These are phyloP conservation scores for Zeuzera pyrina DNA, from an alignment of 2,888 invertebrate species.

Conservation along the genomic window DNA sequence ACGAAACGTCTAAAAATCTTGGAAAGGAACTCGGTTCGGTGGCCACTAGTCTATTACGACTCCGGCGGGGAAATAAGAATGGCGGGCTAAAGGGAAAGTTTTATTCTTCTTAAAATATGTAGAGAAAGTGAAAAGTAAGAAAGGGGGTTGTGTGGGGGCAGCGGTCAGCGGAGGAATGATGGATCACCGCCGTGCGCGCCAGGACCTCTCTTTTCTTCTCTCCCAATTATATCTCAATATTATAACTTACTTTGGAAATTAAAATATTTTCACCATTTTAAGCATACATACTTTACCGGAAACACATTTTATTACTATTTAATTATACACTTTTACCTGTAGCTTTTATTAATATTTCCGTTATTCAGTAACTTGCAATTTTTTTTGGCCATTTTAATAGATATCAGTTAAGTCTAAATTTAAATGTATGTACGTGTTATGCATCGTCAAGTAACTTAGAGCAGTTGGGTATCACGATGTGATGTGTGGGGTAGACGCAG, in stretches of 20 bases:
- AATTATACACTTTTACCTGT: too few species aligned
- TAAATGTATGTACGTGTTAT: too few species aligned
- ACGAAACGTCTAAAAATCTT: slow-evolving; percentile 30
- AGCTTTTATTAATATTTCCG: too few species aligned
- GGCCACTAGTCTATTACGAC: slow-evolving; percentile 46
- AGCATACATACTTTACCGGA: too few species aligned
- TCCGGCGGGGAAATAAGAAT: slow-evolving; percentile 49
- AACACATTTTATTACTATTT: too few species aligned
- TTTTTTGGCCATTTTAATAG: too few species aligned
- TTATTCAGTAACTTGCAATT: too few species aligned
- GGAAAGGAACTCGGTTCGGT: slow-evolving; percentile 25
- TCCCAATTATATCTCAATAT: slow-evolving; percentile 59
- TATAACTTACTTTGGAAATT: slow-evolving; percentile 38
- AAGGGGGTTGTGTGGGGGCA: slow-evolving; percentile 45
- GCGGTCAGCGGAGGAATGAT: slow-evolving; percentile 69
- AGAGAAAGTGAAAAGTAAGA: slow-evolving; percentile 73
- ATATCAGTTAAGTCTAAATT: too few species aligned
- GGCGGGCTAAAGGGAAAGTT: slow-evolving; percentile 60
- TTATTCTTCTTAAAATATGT: slow-evolving; percentile 73
- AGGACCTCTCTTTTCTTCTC: slow-evolving; percentile 50
- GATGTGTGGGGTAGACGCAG: slow-evolving; percentile 54
- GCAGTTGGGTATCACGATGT: slow-evolving; percentile 50
- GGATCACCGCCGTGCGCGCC: slow-evolving; percentile 60
- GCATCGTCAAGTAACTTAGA: too few species aligned
- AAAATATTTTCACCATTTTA: slow-evolving; percentile 23